Evolutionary conservation across 1,140 invertebrate genomes (phyloP).

Genomic region (Telenomus remus): DNA sequence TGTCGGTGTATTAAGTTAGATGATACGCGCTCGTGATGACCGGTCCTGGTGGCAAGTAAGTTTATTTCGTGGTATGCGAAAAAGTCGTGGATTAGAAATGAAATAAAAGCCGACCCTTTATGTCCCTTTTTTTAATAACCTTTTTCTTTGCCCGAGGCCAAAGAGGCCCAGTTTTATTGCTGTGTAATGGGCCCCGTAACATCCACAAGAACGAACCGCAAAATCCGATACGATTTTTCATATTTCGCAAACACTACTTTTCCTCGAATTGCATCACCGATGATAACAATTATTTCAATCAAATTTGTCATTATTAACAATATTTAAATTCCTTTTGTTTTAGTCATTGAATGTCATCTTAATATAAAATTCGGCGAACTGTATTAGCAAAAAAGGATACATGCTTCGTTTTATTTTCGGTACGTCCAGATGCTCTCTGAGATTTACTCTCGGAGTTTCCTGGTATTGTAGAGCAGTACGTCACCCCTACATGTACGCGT

Average conservation of each 20-base stretch:
- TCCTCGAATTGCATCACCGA: neutral
- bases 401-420: slow-evolving; percentile 33
- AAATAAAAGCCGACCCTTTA: slow-evolving; percentile 44
- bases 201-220: slow-evolving; percentile 50
- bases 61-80: slow-evolving; percentile 57
- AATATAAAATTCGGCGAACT: too few species aligned
- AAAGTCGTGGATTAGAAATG: slow-evolving; percentile 64
- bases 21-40: slow-evolving; percentile 37
- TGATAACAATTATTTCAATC: too few species aligned
- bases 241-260: slow-evolving; percentile 21
- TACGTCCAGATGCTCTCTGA: slow-evolving; percentile 48
- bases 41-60: slow-evolving; percentile 43
- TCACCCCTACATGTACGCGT: slow-evolving; percentile 51
- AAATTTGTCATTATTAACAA: neutral
- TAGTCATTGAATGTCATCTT: too few species aligned
- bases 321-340: slow-evolving; percentile 8
- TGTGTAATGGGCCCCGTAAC: slow-evolving; percentile 71
- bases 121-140: slow-evolving; percentile 48
- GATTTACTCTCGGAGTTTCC: slow-evolving; percentile 55
- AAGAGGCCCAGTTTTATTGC: slow-evolving; percentile 70
- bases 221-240: slow-evolving; percentile 32
- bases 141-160: slow-evolving; percentile 49
- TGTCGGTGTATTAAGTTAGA: slow-evolving; percentile 37
- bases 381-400: slow-evolving; percentile 13
- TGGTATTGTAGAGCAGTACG: slow-evolving; percentile 55